Evolutionary conservation across 2,113 vertebrate species (phyloP).

Genomic region (Semicossyphus pulcher): DNA sequence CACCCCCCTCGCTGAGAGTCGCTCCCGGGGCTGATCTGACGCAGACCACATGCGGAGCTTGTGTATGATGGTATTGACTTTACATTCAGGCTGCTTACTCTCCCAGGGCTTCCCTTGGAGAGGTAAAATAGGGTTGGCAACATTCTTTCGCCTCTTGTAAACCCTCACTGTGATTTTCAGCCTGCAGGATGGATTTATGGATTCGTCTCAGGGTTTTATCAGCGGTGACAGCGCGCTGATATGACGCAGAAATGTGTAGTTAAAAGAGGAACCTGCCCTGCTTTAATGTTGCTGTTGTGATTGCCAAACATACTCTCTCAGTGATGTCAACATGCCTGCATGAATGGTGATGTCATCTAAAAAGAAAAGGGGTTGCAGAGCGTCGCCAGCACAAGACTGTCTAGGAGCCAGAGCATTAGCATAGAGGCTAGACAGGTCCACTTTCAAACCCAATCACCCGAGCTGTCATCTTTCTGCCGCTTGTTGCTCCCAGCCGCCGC

Average conservation of each 20-base stretch:
- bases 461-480: conserved; percentile 68
- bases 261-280: conserved; percentile 15
- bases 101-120: conserved; percentile 71
- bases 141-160: conserved; percentile 64
- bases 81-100: conserved; percentile 75
- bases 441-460: conserved; percentile 72
- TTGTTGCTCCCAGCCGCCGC: conserved; percentile 67
- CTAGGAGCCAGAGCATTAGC: conserved; percentile 79
- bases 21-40: conserved; percentile 62
- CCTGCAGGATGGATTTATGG: conserved; percentile 23
- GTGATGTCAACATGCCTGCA: conserved; percentile 43
- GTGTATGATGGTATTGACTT: conserved; percentile 77
- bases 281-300: conserved; percentile 29
- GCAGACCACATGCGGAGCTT: conserved; percentile 76
- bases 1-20: conserved; percentile 60
- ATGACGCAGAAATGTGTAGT: not conserved
- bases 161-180: conserved; percentile 43
- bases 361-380: conserved; percentile 47
- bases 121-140: conserved; percentile 61
- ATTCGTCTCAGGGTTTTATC: conserved; percentile 40
- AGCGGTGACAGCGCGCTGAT: conserved; percentile 22
- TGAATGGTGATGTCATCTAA: conserved; percentile 66
- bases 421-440: conserved; percentile 82
- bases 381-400: conserved; percentile 58
- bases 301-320: conserved; percentile 34